Percentiles rank a stretch among this genome's conserved stretches.
These are phyloP conservation scores for Dendronephthya gigantea DNA, from an alignment of 64 coral and sea anemone genomes.

Conservation along the genomic window DNA sequence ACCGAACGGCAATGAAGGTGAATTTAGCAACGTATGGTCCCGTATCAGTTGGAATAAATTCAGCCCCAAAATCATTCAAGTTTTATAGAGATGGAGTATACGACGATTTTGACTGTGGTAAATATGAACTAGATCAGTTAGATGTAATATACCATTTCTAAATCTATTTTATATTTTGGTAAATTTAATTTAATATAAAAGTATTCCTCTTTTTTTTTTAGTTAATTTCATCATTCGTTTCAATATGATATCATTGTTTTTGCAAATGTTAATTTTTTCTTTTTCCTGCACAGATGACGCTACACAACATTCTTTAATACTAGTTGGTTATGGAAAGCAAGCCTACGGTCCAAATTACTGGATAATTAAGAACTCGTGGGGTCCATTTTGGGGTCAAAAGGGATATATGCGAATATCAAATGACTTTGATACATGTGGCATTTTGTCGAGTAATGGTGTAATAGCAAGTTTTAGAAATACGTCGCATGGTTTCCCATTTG, in stretches of 20 bases:
- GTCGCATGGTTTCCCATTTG: no score
- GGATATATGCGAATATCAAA: slow-evolving; percentile 65
- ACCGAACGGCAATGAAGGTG: slow-evolving; percentile 34
- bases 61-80: slow-evolving; percentile 41
- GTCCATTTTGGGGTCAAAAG: slow-evolving; percentile 43
- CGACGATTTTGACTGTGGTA: slow-evolving; percentile 26
- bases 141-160: no score
- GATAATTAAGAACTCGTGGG: slow-evolving; percentile 70
- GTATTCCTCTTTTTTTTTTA: no score
- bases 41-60: slow-evolving; percentile 30
- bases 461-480: no score
- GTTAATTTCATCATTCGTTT: no score
- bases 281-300: no score
- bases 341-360: slow-evolving; percentile 48
- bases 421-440: slow-evolving; percentile 59
- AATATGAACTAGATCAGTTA: no score
- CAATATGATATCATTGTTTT: no score
- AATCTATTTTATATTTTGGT: no score
- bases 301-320: background rate
- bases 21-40: slow-evolving; percentile 41
- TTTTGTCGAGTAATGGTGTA: slow-evolving; percentile 13
- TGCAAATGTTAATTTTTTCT: no score
- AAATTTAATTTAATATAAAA: no score
- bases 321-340: slow-evolving; percentile 52
- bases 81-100: slow-evolving; percentile 46